Base-by-base conservation (phyloP, 2,888 invertebrate genomes). In the Cryptocephalus primarius region DNA sequence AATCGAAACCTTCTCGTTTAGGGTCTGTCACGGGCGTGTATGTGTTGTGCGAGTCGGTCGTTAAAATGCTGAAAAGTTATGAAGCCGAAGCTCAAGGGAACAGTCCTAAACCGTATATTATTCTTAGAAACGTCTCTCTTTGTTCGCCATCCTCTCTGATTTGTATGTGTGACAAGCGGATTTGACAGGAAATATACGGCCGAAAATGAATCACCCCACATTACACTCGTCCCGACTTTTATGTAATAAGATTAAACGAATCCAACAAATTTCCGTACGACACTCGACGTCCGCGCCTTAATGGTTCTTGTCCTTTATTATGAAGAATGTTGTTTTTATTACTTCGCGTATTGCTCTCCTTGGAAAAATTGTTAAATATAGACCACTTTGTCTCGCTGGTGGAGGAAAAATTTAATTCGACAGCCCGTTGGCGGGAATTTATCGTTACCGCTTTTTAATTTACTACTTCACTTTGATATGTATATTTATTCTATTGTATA, bases 171-270 rank as follows among this genome's bases (percentile, higher is more conserved):
- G 36, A 36, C 36, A 52, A 54, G 55, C 53, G 52, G 49, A 53
- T 56, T 52, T 55, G 58, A 58, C 58, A 54, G 46, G 50, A 49
- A 48, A 55, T 53, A 52, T 55, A 55, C 50, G 53, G 44, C 45
- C 40, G 49, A 45, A 48, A 52, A 54, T 56, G 56, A 58, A 58
- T 58, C 58, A 58, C 54, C 52, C 51, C 50, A 48, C 49, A 45
- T 52, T 50, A 45, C 48, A 48, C 43, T 47, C 46, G 49, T 46
- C 34, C 46, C 49, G 55, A 53, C 55, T 51, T 55, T 55, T 55
- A 55, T 53, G 53, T 53, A 55, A 53, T 51, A 48, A 54, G 52
- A 50, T 52, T 45, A 54, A 54, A 52, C 49, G 54, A 52, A 45
- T 49, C 49, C 44, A 48, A 52, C 54, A 43, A 49, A 54, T 52